Percentiles rank a stretch among this genome's conserved stretches.
Conservation (phyloP, 2,113 vertebrate genomes). For the Clupea harengus region DNA sequence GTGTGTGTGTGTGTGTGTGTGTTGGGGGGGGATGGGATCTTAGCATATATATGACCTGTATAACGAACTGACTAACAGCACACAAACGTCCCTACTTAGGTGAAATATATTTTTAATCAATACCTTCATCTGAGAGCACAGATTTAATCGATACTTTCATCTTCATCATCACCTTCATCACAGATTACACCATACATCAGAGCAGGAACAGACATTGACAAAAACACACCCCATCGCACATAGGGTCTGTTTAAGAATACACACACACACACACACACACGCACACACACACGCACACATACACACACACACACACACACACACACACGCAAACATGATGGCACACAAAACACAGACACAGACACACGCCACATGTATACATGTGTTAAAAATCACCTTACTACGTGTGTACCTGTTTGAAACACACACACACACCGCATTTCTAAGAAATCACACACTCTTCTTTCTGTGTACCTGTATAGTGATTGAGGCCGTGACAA, state of each 20-base stretch:
- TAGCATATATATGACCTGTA: slow-evolving; percentile 25
- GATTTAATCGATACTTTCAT: slow-evolving; percentile 40
- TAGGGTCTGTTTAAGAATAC: neutral
- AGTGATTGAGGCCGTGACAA: too few species aligned
- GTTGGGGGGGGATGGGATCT: neutral
- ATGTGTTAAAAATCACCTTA: too few species aligned
- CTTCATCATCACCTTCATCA: neutral
- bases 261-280: neutral
- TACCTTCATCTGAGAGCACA: slow-evolving; percentile 25
- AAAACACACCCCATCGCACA: neutral
- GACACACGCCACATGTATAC: neutral
- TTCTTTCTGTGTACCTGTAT: too few species aligned
- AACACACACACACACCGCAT: too few species aligned
- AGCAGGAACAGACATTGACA: neutral
- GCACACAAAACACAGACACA: neutral
- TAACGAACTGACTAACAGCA: slow-evolving; percentile 50
- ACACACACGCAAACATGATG: neutral
- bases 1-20: slow-evolving; percentile 14
- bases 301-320: neutral
- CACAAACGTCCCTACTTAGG: slow-evolving; percentile 41
- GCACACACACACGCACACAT: neutral
- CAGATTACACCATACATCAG: slow-evolving; percentile 36
- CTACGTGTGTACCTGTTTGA: too few species aligned
- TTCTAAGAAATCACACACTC: too few species aligned
- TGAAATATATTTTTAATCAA: slow-evolving; percentile 50